Evolutionary conservation across 2,797 vertebrate species (phyloP).

Genomic region (Danio choprae): DNA sequence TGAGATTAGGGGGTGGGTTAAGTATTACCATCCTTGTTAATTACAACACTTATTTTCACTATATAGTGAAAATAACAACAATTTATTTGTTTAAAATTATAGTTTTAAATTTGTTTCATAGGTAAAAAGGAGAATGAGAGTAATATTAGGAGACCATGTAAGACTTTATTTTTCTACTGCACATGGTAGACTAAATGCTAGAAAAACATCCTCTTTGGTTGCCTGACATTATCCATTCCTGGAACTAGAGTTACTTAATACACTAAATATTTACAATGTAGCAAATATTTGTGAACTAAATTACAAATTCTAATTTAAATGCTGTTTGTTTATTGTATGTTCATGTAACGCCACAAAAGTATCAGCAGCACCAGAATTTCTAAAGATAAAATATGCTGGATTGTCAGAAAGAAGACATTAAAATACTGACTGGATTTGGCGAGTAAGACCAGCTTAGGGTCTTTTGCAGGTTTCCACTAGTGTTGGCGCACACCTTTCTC

Average conservation of each 20-base stretch:
- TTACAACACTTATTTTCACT: neutral
- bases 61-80: neutral
- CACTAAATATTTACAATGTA: conserved; percentile 17
- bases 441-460: neutral
- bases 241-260: conserved; percentile 17
- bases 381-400: conserved; percentile 15
- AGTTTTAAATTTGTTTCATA: too few species aligned
- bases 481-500: conserved; percentile 3
- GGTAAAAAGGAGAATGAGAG: neutral
- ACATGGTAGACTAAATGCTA: neutral
- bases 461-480: conserved; percentile 1
- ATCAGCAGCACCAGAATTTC: conserved; percentile 22
- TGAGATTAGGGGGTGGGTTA: neutral
- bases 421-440: conserved; percentile 25
- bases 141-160: neutral
- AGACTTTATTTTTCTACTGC: neutral
- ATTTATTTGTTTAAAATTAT: neutral
- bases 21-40: neutral
- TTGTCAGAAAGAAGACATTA: conserved; percentile 26
- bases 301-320: conserved; percentile 7
- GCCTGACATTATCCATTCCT: neutral
- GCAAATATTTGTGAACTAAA: neutral
- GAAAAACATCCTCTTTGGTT: conserved; percentile 48
- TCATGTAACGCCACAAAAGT: neutral
- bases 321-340: neutral